phyloP scores from a whole-genome alignment of 2,888 invertebrate species.

The Amblyjoppa fuscipennis region DNA sequence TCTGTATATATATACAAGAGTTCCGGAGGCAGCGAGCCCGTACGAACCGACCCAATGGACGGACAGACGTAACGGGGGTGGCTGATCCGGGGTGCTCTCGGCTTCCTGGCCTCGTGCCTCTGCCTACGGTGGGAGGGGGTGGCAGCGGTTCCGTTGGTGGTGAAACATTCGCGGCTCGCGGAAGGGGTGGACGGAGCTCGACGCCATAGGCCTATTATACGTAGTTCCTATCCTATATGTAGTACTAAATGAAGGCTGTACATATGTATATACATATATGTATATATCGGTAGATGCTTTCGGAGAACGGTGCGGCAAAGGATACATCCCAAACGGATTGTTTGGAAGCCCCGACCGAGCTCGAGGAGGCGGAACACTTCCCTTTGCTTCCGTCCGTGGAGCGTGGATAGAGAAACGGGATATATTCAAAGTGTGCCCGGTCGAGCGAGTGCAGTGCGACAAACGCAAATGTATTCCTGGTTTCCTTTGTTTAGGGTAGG shows the following conservation, averaged over 20 bases:
- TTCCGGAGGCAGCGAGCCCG: constrained; percentile 75
- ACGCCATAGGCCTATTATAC: constrained; percentile 36
- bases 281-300: constrained; percentile 27
- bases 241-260: not conserved
- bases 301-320: constrained; percentile 18
- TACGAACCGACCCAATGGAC: constrained; percentile 73
- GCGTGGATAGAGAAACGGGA: not conserved
- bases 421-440: constrained; percentile 37
- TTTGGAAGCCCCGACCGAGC: constrained; percentile 37
- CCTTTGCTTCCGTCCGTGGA: constrained; percentile 25
- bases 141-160: constrained; percentile 48
- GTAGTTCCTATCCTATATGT: constrained; percentile 2
- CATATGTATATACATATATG: not conserved
- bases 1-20: constrained; percentile 61
- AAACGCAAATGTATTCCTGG: constrained; percentile 48
- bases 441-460: constrained; percentile 29
- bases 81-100: constrained; percentile 15
- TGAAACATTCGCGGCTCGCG: constrained; percentile 67
- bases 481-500: constrained; percentile 53
- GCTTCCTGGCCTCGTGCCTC: constrained; percentile 15
- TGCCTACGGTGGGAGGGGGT: constrained; percentile 25
- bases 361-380: constrained; percentile 53
- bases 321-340: constrained; percentile 38
- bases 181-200: constrained; percentile 59
- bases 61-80: constrained; percentile 56